Conservation (phyloP, 2,888 invertebrate species). For the Mystacides longicornis region DNA sequence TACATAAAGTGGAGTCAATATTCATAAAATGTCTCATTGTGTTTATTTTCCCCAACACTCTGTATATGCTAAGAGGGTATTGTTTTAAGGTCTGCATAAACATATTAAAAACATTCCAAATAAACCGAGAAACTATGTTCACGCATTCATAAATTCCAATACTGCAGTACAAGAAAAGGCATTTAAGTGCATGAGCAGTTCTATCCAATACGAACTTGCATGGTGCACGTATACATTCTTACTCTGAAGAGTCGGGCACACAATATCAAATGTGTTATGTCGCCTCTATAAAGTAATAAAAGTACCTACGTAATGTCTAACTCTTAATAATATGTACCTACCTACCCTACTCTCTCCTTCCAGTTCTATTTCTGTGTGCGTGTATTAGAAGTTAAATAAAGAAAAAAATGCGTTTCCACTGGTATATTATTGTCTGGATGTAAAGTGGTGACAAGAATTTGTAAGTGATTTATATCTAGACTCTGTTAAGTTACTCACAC, state of each 20-base stretch:
- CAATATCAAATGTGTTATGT: no score
- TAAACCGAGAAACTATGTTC: slow-evolving; percentile 2
- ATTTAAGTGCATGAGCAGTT: slow-evolving; percentile 9
- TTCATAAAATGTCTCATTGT: neutral
- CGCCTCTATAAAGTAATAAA: no score
- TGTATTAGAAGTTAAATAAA: slow-evolving; percentile 15
- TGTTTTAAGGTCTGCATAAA: neutral
- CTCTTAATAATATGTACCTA: no score
- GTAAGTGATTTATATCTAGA: slow-evolving; percentile 22
- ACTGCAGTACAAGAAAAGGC: slow-evolving; percentile 13
- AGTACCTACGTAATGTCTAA: no score
- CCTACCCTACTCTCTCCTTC: no score
- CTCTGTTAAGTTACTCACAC: no score
- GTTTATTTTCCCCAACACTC: neutral
- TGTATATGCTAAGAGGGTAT: neutral
- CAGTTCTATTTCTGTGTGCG: slow-evolving; percentile 19
- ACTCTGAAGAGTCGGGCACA: no score
- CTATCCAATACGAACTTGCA: no score
- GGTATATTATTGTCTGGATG: slow-evolving; percentile 26
- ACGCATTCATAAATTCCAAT: slow-evolving; percentile 2
- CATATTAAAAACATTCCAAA: slow-evolving; percentile 2
- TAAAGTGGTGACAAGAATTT: slow-evolving; percentile 26
- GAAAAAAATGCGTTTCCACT: slow-evolving; percentile 24
- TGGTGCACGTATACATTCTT: no score
- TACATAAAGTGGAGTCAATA: neutral